phyloP scores from a whole-genome alignment of 2,797 vertebrate genomes.

The Rhinogobio ventralis region DNA sequence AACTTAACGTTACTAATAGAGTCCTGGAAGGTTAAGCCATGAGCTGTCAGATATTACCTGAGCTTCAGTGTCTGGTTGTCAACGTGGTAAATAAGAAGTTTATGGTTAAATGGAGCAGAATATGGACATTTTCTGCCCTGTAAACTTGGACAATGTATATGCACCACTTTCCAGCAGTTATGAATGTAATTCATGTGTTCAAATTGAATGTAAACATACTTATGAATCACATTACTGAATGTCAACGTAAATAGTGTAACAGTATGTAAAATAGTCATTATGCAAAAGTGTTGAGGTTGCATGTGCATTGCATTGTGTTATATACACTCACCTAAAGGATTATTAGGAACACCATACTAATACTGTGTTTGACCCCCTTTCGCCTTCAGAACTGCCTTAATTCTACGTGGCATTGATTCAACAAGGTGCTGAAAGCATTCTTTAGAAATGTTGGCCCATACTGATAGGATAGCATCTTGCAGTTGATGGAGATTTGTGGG shows the following conservation, averaged over 20 bases:
- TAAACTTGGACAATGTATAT: not conserved
- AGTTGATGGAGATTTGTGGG: no score
- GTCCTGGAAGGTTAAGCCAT: no score
- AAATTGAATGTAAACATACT: not conserved
- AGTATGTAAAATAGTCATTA: not conserved
- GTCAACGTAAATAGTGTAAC: not conserved
- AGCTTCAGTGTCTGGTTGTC: not conserved
- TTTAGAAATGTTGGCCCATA: no score
- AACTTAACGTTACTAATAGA: not conserved
- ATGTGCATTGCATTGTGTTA: not conserved
- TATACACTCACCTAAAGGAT: no score
- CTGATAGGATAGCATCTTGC: no score
- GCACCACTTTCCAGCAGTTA: not conserved
- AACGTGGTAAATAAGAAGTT: not conserved
- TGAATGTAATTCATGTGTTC: no score
- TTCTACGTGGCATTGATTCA: no score
- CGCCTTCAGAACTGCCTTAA: no score
- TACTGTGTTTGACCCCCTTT: no score
- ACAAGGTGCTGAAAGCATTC: no score
- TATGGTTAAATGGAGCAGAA: not conserved
- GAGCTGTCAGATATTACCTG: not conserved
- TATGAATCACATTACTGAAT: not conserved
- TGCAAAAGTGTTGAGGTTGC: not conserved
- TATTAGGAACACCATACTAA: no score
- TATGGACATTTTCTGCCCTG: not conserved